Evolutionary conservation across 2,888 invertebrate species (phyloP).

Genomic region (Limnephilus auricula): DNA sequence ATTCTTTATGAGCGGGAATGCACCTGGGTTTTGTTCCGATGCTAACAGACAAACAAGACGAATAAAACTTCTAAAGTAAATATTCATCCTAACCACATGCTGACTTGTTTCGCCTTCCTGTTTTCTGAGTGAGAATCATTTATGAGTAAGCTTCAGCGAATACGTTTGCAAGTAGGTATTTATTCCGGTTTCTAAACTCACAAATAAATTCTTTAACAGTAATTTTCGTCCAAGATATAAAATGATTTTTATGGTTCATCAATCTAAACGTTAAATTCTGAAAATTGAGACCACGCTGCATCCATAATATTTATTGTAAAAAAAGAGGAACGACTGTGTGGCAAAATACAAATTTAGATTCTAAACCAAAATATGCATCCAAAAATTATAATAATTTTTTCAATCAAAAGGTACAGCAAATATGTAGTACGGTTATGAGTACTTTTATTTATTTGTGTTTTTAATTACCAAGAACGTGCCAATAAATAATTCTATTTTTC

Average conservation of each 20-base stretch:
- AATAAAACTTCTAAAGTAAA: background rate
- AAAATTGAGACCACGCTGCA: background rate
- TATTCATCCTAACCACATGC: background rate
- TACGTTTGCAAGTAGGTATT: background rate
- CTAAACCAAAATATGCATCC: no score
- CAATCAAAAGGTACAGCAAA: no score
- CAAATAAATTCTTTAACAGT: background rate
- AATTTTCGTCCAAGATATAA: background rate
- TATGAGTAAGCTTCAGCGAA: background rate
- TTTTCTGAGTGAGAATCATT: background rate
- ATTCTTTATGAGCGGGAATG: no score
- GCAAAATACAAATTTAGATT: no score
- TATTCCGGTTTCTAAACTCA: background rate
- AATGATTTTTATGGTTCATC: background rate
- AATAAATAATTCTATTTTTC: no score
- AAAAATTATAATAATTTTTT: no score
- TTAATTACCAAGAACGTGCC: no score
- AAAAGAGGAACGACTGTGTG: no score
- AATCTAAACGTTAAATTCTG: no score
- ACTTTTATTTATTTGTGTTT: no score
- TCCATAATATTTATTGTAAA: no score
- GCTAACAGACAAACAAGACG: background rate
- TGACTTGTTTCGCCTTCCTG: background rate
- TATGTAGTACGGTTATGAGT: no score
- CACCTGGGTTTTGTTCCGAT: background rate